These are phyloP conservation scores for Drosophila ambigua DNA, from an alignment of 1,140 invertebrate species.

Conservation along the genomic window DNA sequence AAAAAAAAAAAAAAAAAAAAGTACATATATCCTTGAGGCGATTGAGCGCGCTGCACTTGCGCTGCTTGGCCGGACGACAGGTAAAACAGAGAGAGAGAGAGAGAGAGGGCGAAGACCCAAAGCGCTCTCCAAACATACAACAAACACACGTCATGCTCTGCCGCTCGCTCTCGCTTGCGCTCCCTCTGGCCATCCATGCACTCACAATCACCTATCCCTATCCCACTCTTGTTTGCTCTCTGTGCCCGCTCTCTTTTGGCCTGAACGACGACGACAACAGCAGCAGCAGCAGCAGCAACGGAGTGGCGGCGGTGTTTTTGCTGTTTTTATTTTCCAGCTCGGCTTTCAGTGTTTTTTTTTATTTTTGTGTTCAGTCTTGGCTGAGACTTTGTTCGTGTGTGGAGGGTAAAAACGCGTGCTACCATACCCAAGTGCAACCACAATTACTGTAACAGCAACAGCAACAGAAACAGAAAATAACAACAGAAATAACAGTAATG, in stretches of 20 bases:
- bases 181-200: constrained; percentile 5
- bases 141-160: constrained; percentile 29
- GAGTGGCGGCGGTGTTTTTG: constrained; percentile 20
- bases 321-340: constrained; percentile 57
- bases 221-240: constrained; percentile 5
- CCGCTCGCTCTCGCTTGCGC: constrained; percentile 13
- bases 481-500: constrained; percentile 15
- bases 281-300: constrained; percentile 3
- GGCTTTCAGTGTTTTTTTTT: constrained; percentile 67
- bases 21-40: constrained; percentile 43
- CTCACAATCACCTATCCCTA: constrained; percentile 4
- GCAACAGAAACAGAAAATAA: constrained; percentile 26
- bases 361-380: constrained; percentile 51
- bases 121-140: constrained; percentile 8
- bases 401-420: constrained; percentile 67
- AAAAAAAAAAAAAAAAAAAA: too few relatives aligned
- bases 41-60: constrained; percentile 76
- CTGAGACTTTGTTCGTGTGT: constrained; percentile 67
- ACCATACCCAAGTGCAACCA: constrained; percentile 11
- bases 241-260: constrained; percentile 17
- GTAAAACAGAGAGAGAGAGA: constrained; percentile 34
- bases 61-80: constrained; percentile 63
- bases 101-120: too few relatives aligned
- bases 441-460: constrained; percentile 18
- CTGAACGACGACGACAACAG: too few relatives aligned